Conservation (phyloP, 2,113 vertebrate genomes). For the Stigmatopora nigra region DNA sequence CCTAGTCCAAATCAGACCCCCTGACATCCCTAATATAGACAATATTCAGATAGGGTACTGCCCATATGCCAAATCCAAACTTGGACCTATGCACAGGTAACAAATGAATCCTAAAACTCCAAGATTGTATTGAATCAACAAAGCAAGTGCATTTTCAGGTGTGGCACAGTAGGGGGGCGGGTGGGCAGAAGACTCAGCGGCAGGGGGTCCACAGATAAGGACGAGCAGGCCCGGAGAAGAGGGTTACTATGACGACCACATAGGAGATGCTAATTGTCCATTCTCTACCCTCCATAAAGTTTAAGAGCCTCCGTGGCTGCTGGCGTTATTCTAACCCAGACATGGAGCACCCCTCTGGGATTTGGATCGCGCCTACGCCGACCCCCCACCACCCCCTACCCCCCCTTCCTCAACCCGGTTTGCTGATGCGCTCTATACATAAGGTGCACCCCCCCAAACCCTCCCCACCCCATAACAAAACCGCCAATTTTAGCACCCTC, state of each 20-base stretch:
- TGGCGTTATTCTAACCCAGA: slow-evolving; percentile 66
- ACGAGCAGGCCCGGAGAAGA: slow-evolving; percentile 24
- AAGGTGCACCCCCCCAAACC: slow-evolving; percentile 34
- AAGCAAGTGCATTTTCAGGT: not conserved
- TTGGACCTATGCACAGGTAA: not conserved
- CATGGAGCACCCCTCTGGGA: slow-evolving; percentile 58
- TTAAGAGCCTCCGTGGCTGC: slow-evolving; percentile 63
- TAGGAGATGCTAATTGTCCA: slow-evolving; percentile 69
- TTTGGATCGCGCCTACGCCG: slow-evolving; percentile 18
- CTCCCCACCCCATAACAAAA: not conserved
- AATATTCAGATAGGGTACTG: too few relatives aligned
- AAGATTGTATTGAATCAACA: not conserved
- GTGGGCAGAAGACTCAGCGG: not conserved
- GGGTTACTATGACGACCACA: slow-evolving; percentile 57
- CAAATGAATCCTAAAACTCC: not conserved
- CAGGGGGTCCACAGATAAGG: not conserved
- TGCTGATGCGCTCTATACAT: slow-evolving; percentile 32
- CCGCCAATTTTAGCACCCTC: not conserved
- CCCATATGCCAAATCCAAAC: not conserved
- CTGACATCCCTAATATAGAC: too few relatives aligned
- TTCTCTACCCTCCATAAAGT: slow-evolving; percentile 71
- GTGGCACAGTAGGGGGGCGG: not conserved
- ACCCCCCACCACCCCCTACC: not conserved
- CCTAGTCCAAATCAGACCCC: too few relatives aligned
- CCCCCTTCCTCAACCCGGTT: not conserved